A percentile compares a stretch with the other conserved stretches of the same genome.
Evolutionary conservation across 2,797 vertebrate species (phyloP).

Genomic region (Champsocephalus esox): DNA sequence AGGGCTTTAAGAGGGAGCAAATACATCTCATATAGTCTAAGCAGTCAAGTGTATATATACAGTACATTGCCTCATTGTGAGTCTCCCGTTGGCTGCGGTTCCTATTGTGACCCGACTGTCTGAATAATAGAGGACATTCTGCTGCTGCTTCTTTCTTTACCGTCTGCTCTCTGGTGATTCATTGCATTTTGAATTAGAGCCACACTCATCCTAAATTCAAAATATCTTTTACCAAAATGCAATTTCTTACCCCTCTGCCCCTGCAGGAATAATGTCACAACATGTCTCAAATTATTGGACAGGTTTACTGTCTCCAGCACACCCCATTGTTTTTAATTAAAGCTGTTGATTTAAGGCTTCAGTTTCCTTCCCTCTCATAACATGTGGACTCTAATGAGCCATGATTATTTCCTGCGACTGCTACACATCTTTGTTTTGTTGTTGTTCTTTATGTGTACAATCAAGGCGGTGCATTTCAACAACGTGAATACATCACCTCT

Average conservation of each 20-base stretch:
- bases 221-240: background rate
- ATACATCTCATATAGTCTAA: conserved; percentile 34
- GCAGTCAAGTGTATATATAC: conserved; percentile 56
- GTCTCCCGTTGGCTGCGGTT: conserved; percentile 40
- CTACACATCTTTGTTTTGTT: conserved; percentile 5
- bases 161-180: conserved; percentile 23
- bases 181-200: background rate
- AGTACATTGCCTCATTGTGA: conserved; percentile 18
- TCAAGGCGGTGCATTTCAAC: conserved; percentile 29
- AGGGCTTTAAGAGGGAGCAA: conserved; percentile 46
- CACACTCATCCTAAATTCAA: background rate
- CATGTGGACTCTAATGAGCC: conserved; percentile 34
- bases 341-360: conserved; percentile 32
- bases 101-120: conserved; percentile 8
- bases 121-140: conserved; percentile 34
- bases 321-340: conserved; percentile 35
- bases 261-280: conserved; percentile 11
- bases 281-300: conserved; percentile 4
- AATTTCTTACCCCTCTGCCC: background rate
- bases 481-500: conserved; percentile 38
- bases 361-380: conserved; percentile 8
- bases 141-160: conserved; percentile 30
- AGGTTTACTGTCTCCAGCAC: conserved; percentile 10
- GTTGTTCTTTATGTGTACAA: conserved; percentile 24
- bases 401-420: conserved; percentile 53